Percentiles rank a stretch among this genome's conserved stretches.
These are phyloP conservation scores for Apodemia zela DNA, from an alignment of 2,888 invertebrate genomes.

Conservation along the genomic window DNA sequence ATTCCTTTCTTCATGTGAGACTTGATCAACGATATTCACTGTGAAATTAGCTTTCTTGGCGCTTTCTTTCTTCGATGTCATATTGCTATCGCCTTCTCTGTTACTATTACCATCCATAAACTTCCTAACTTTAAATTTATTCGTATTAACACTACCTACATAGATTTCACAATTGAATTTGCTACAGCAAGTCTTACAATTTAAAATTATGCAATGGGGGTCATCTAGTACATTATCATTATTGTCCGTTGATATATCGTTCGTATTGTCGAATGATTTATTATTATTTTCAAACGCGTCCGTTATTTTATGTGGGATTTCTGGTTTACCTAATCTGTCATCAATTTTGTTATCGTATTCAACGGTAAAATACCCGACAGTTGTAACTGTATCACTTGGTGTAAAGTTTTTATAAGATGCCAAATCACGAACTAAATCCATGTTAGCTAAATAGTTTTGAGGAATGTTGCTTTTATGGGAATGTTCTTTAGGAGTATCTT, in stretches of 20 bases:
- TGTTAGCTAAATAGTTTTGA: slow-evolving; percentile 37
- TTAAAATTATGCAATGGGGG: slow-evolving; percentile 34
- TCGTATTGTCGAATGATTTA: slow-evolving; percentile 23
- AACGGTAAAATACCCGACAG: slow-evolving; percentile 60
- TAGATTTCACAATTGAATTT: slow-evolving; percentile 29
- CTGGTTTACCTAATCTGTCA: slow-evolving; percentile 33
- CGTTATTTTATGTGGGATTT: slow-evolving; percentile 14
- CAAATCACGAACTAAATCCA: slow-evolving; percentile 56
- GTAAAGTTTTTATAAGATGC: slow-evolving; percentile 49
- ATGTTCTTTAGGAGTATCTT: slow-evolving; percentile 24
- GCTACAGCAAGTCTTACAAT: slow-evolving; percentile 54
- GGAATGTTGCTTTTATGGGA: slow-evolving; percentile 41
- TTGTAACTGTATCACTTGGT: slow-evolving; percentile 44
- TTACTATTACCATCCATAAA: slow-evolving; percentile 42
- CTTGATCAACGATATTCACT: slow-evolving; percentile 43
- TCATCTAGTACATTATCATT: not conserved
- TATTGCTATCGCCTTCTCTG: slow-evolving; percentile 29
- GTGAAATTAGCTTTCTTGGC: slow-evolving; percentile 36
- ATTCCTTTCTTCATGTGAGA: slow-evolving; percentile 42
- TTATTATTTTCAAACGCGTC: slow-evolving; percentile 22
- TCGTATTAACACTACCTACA: slow-evolving; percentile 32
- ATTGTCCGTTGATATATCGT: slow-evolving; percentile 23
- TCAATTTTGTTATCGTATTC: slow-evolving; percentile 45
- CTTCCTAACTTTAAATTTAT: slow-evolving; percentile 44
- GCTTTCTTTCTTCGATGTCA: slow-evolving; percentile 34